Evolutionary conservation across 2,113 vertebrate species (phyloP).

Genomic region (Pangasianodon gigas): DNA sequence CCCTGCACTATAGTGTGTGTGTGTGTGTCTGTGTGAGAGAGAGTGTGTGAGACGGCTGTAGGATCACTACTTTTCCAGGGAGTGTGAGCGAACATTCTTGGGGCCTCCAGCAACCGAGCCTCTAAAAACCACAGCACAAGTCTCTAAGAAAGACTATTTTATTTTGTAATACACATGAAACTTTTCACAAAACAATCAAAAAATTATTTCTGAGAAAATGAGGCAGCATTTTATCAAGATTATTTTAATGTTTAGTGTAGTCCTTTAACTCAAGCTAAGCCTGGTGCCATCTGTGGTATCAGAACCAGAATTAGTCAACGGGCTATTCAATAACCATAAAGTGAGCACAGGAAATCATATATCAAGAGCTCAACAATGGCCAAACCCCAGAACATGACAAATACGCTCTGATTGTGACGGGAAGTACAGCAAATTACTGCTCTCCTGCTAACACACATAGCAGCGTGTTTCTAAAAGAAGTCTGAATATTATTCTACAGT

Average conservation of each 20-base stretch:
- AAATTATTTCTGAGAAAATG: not conserved
- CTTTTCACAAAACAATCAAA: not conserved
- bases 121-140: constrained; percentile 22
- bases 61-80: constrained; percentile 59
- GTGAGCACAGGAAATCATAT: constrained; percentile 46
- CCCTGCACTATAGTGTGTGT: constrained; percentile 25
- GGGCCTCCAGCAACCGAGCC: constrained; percentile 29
- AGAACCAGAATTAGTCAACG: constrained; percentile 40
- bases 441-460: constrained; percentile 17
- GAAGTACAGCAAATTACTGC: constrained; percentile 46
- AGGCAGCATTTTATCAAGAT: not conserved
- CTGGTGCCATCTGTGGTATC: constrained; percentile 28
- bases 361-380: constrained; percentile 45
- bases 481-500: constrained; percentile 48
- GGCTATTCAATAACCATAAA: constrained; percentile 48
- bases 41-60: constrained; percentile 36
- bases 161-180: not conserved
- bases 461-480: constrained; percentile 30
- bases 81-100: constrained; percentile 44
- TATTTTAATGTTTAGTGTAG: not conserved
- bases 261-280: not conserved
- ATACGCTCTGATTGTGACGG: constrained; percentile 43
- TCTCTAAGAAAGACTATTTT: constrained; percentile 1
- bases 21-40: not conserved
- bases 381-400: constrained; percentile 30